These are phyloP conservation scores for Acronicta alni DNA, from an alignment of 2,888 invertebrate genomes.

Conservation along the genomic window DNA sequence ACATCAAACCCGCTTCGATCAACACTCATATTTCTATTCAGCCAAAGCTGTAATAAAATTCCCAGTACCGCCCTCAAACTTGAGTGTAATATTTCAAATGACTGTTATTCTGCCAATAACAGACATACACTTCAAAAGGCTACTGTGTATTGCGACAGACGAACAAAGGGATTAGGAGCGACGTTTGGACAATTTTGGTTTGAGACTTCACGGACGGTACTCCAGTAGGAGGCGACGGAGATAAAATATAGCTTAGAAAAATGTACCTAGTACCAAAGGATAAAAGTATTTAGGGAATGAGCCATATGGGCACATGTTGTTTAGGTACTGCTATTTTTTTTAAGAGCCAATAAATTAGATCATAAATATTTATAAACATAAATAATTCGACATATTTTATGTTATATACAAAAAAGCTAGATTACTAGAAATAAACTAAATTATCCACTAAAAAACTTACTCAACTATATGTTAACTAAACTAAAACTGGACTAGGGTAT, in stretches of 20 bases:
- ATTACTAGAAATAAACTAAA: too few relatives aligned
- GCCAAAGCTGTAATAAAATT: slow-evolving; percentile 29
- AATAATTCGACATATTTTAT: too few relatives aligned
- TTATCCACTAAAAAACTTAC: too few relatives aligned
- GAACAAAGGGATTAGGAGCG: slow-evolving; percentile 30
- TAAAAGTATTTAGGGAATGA: too few relatives aligned
- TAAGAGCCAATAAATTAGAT: too few relatives aligned
- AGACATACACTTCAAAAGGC: slow-evolving; percentile 15
- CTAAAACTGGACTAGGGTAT: too few relatives aligned
- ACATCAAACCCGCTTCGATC: slow-evolving; percentile 27
- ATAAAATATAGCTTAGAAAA: slow-evolving; percentile 1
- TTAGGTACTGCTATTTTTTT: too few relatives aligned
- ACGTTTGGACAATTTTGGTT: slow-evolving; percentile 38
- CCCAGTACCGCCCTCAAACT: slow-evolving; percentile 61
- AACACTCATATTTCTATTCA: slow-evolving; percentile 36
- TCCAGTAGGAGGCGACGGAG: neutral
- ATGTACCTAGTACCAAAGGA: too few relatives aligned
- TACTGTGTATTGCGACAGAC: slow-evolving; percentile 25
- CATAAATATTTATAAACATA: too few relatives aligned
- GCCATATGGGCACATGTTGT: too few relatives aligned
- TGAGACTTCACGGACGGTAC: neutral
- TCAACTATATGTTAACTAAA: too few relatives aligned
- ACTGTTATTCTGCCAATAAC: slow-evolving; percentile 46
- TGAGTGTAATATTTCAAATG: slow-evolving; percentile 53
- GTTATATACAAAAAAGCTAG: too few relatives aligned